These are phyloP conservation scores for Stegastes partitus DNA, from an alignment of 2,113 vertebrate species.

Conservation along the genomic window DNA sequence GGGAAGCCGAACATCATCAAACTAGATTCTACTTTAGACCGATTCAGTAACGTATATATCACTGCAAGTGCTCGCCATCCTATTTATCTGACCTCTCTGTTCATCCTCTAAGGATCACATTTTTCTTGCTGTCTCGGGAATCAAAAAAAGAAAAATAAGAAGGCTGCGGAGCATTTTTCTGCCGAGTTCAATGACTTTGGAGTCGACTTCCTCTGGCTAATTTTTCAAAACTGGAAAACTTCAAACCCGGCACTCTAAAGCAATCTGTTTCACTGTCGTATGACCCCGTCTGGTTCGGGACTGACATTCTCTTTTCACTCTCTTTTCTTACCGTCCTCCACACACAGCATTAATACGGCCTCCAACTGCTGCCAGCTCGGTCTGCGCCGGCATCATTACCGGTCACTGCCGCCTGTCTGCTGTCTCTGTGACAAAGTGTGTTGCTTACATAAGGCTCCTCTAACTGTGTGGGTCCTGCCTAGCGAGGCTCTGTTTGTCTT, in stretches of 20 bases:
- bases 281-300: constrained; percentile 28
- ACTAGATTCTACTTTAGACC: constrained; percentile 26
- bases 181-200: constrained; percentile 39
- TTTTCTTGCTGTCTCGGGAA: constrained; percentile 38
- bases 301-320: constrained; percentile 26
- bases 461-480: constrained; percentile 35
- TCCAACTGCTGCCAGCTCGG: constrained; percentile 22
- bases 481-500: constrained; percentile 39
- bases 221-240: constrained; percentile 45
- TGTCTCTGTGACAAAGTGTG: constrained; percentile 39
- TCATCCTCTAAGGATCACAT: constrained; percentile 15
- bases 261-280: constrained; percentile 36
- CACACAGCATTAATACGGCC: constrained; percentile 42
- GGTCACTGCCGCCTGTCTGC: constrained; percentile 46
- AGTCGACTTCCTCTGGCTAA: constrained; percentile 35
- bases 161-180: constrained; percentile 32
- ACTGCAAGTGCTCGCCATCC: constrained; percentile 11
- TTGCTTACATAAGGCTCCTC: constrained; percentile 58
- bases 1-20: constrained; percentile 22
- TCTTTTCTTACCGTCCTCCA: constrained; percentile 33
- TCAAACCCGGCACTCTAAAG: constrained; percentile 47
- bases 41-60: constrained; percentile 31
- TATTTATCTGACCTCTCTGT: constrained; percentile 44
- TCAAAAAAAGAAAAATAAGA: constrained; percentile 40
- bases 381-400: constrained; percentile 56